phyloP scores from a whole-genome alignment of 2,797 vertebrate species.

The Esox lucius region DNA sequence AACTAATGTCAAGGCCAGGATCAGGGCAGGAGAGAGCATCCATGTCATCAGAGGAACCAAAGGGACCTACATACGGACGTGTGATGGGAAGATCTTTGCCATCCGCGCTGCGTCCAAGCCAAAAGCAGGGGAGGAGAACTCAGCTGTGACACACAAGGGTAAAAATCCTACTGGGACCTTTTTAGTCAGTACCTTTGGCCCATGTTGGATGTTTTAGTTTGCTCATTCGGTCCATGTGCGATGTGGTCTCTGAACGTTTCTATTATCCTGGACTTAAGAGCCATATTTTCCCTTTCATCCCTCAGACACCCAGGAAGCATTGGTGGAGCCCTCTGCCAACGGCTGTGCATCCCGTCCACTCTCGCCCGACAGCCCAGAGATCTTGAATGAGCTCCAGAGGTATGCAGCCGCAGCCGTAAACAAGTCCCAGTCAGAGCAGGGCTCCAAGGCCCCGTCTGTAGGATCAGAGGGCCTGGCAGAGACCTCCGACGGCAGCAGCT shows the following conservation, averaged over 20 bases:
- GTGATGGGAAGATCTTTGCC: constrained; percentile 93
- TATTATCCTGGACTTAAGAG: background rate
- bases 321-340: constrained; percentile 64
- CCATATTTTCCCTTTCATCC: constrained; percentile 7
- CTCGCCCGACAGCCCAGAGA: constrained; percentile 88
- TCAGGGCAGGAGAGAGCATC: constrained; percentile 89
- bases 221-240: background rate
- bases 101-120: constrained; percentile 88
- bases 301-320: constrained; percentile 75
- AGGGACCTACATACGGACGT: constrained; percentile 93
- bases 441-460: constrained; percentile 14
- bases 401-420: constrained; percentile 72
- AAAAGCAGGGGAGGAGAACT: constrained; percentile 77
- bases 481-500: constrained; percentile 32
- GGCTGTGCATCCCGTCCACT: constrained; percentile 82
- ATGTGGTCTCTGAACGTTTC: background rate
- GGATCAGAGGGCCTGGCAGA: constrained; percentile 25
- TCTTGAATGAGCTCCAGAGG: constrained; percentile 88
- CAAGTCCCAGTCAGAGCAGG: constrained; percentile 20
- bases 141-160: constrained; percentile 77
- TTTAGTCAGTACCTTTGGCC: background rate
- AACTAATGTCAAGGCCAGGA: constrained; percentile 88
- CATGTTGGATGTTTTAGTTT: background rate
- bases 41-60: constrained; percentile 93
- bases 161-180: background rate